Evolutionary conservation across 2,797 vertebrate species (phyloP).

Genomic region (Siniperca scherzeri): DNA sequence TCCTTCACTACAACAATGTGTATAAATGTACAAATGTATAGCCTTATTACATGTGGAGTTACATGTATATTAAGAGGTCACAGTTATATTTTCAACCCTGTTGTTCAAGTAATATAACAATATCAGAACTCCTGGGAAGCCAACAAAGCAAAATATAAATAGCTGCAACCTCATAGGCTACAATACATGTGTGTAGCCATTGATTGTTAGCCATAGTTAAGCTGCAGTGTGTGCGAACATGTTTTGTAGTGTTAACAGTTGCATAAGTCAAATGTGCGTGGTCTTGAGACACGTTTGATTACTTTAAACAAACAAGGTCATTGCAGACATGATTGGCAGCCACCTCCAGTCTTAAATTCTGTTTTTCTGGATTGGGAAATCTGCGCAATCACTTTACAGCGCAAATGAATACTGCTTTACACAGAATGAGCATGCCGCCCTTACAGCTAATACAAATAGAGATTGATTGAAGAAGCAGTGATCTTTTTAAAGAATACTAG

Average conservation of each 20-base stretch:
- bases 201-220: conserved; percentile 1
- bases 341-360: neutral
- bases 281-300: neutral
- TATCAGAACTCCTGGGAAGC: neutral
- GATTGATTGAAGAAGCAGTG: neutral
- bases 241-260: neutral
- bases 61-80: neutral
- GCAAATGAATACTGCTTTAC: neutral
- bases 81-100: neutral
- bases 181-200: neutral
- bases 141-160: conserved; percentile 4
- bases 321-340: neutral
- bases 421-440: neutral
- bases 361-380: neutral
- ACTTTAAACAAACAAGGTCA: neutral
- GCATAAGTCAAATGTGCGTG: neutral
- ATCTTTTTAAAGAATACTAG: neutral
- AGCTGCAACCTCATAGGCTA: neutral
- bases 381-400: neutral
- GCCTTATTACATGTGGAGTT: neutral
- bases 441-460: neutral
- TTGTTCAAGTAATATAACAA: neutral
- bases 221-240: neutral
- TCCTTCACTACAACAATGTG: conserved; percentile 1
- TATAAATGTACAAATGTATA: neutral